These are phyloP conservation scores for Liolophura sinensis DNA, from an alignment of 1,140 invertebrate species.

Conservation along the genomic window DNA sequence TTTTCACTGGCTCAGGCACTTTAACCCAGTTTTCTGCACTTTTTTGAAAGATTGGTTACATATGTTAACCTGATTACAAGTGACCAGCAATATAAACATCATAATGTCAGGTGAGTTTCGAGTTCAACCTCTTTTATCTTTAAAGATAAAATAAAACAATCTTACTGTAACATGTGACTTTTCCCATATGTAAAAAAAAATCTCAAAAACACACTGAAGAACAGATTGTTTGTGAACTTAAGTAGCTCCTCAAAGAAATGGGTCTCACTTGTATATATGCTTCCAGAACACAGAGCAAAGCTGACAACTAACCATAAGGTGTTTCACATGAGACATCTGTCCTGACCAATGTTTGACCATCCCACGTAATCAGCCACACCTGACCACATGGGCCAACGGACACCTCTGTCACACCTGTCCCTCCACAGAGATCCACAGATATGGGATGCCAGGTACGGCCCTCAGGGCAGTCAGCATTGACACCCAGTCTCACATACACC, in stretches of 20 bases:
- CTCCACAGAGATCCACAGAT: slow-evolving; percentile 63
- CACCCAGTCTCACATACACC: slow-evolving; percentile 83
- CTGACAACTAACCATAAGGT: slow-evolving; percentile 67
- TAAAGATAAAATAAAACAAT: too few species aligned
- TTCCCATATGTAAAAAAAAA: not conserved
- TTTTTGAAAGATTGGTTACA: too few species aligned
- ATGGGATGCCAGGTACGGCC: slow-evolving; percentile 80
- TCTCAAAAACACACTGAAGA: not conserved
- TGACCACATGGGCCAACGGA: slow-evolving; percentile 81
- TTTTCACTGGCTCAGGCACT: not conserved
- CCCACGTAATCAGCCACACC: slow-evolving; percentile 82
- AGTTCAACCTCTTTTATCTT: too few species aligned
- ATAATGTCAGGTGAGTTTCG: too few species aligned
- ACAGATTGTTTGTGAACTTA: not conserved
- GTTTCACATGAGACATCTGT: slow-evolving; percentile 75
- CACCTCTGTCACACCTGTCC: slow-evolving; percentile 80
- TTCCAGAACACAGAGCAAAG: too few species aligned
- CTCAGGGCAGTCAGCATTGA: slow-evolving; percentile 79
- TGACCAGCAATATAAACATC: too few species aligned
- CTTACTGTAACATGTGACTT: not conserved
- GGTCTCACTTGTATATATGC: not conserved
- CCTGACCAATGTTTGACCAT: slow-evolving; percentile 78
- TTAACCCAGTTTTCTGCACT: too few species aligned
- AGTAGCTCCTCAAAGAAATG: not conserved
- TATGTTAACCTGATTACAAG: too few species aligned